A percentile compares a stretch with the other conserved stretches of the same genome.
These are phyloP conservation scores for Hylyphantes graminicola DNA, from an alignment of 1,140 invertebrate genomes.

Conservation along the genomic window DNA sequence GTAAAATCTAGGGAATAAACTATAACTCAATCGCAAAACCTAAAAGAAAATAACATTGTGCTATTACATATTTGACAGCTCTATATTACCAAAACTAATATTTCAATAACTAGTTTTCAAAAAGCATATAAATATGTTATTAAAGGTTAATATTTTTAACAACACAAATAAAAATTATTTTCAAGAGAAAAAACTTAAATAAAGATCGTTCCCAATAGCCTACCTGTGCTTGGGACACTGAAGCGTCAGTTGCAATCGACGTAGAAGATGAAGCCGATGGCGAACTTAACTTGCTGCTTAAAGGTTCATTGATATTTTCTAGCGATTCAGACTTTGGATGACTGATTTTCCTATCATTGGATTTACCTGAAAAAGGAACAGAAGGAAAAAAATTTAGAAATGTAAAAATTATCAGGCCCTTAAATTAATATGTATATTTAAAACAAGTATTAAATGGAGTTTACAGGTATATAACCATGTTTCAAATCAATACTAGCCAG, in stretches of 20 bases:
- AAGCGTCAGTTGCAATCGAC: slow-evolving; percentile 79
- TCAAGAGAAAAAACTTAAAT: neutral
- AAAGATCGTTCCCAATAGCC: neutral
- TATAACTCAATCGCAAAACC: too few species aligned
- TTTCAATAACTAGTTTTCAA: neutral
- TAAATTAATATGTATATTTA: too few species aligned
- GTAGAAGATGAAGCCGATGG: slow-evolving; percentile 82
- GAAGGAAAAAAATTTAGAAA: neutral
- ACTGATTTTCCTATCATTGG: slow-evolving; percentile 38
- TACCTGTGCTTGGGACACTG: slow-evolving; percentile 42
- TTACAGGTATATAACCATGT: too few species aligned
- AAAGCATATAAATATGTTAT: neutral
- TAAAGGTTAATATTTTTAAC: neutral
- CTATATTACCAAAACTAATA: too few species aligned
- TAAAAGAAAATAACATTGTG: too few species aligned
- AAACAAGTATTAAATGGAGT: too few species aligned
- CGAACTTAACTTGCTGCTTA: slow-evolving; percentile 53
- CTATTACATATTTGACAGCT: too few species aligned
- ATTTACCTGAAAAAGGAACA: slow-evolving; percentile 18
- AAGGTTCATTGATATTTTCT: slow-evolving; percentile 54
- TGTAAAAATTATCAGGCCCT: neutral
- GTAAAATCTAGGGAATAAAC: too few species aligned
- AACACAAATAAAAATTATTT: too few species aligned
- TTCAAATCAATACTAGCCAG: too few species aligned
- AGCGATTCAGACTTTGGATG: slow-evolving; percentile 38